Percentiles rank a stretch among this genome's conserved stretches.
These are phyloP conservation scores for Rhegmatorhina hoffmannsi DNA, from an alignment of 2,113 vertebrate genomes.

Conservation along the genomic window DNA sequence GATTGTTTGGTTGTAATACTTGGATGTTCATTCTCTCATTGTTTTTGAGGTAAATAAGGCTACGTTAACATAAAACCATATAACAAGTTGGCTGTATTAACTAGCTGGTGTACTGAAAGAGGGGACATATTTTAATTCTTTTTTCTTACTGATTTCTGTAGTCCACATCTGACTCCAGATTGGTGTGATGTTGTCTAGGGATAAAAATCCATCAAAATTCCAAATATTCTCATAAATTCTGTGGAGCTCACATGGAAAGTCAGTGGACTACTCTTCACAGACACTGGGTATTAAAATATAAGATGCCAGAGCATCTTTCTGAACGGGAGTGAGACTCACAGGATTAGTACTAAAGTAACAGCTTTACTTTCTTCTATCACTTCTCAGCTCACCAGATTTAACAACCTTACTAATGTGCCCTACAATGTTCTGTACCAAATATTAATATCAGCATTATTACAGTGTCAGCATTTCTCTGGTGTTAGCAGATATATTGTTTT, in stretches of 20 bases:
- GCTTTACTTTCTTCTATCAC: neutral
- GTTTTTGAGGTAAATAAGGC: neutral
- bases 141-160: neutral
- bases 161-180: neutral
- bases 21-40: neutral
- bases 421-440: conserved; percentile 10
- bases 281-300: neutral
- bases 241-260: fast-evolving
- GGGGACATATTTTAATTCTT: neutral
- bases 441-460: conserved; percentile 57
- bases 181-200: neutral
- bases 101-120: neutral
- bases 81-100: neutral
- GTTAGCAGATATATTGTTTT: conserved; percentile 67
- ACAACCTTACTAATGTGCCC: neutral
- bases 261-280: neutral
- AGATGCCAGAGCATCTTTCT: neutral
- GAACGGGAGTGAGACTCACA: neutral
- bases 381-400: conserved; percentile 19
- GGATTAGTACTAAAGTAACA: neutral
- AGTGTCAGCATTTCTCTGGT: conserved; percentile 40
- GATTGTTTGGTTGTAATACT: neutral
- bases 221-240: neutral
- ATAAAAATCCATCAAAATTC: neutral
- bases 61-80: neutral